These are phyloP conservation scores for Zophobas morio DNA, from an alignment of 1,140 invertebrate genomes.

Conservation along the genomic window DNA sequence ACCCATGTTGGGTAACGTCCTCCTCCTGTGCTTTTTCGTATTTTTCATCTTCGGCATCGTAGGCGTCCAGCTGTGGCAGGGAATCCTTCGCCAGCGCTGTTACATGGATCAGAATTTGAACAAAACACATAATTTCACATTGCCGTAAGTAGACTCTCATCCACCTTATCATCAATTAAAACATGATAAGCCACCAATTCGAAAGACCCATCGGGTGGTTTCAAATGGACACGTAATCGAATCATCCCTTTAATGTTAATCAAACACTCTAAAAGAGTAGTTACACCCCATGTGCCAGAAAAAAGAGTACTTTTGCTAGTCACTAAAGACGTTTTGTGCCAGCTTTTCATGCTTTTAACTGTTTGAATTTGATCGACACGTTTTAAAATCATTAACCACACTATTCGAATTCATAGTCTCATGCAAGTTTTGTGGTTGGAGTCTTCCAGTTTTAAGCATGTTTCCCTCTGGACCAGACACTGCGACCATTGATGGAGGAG, in stretches of 20 bases:
- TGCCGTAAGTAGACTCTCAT: constrained; percentile 27
- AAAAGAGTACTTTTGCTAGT: neutral
- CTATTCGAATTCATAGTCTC: constrained; percentile 13
- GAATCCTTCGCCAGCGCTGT: constrained; percentile 94
- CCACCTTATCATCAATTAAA: neutral
- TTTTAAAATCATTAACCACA: constrained; percentile 17
- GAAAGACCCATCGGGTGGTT: neutral
- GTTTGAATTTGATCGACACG: constrained; percentile 24
- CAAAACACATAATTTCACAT: constrained; percentile 19
- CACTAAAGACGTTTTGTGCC: neutral
- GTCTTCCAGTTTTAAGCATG: constrained; percentile 33
- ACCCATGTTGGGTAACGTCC: constrained; percentile 98
- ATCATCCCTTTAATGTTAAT: constrained; percentile 6
- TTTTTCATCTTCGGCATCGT: constrained; percentile 99
- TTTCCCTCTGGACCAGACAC: neutral
- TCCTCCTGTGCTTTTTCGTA: constrained; percentile 99
- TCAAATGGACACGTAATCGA: constrained; percentile 16
- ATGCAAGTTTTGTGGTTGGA: constrained; percentile 27
- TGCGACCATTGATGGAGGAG: neutral
- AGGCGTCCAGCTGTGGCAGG: constrained; percentile 99
- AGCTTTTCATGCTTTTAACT: constrained; percentile 26
- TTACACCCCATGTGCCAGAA: constrained; percentile 36
- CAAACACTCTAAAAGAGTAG: constrained; percentile 16
- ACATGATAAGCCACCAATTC: neutral
- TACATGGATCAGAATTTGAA: constrained; percentile 76